Evolutionary conservation across 2,797 vertebrate species (phyloP).

Genomic region (Anableps anableps): DNA sequence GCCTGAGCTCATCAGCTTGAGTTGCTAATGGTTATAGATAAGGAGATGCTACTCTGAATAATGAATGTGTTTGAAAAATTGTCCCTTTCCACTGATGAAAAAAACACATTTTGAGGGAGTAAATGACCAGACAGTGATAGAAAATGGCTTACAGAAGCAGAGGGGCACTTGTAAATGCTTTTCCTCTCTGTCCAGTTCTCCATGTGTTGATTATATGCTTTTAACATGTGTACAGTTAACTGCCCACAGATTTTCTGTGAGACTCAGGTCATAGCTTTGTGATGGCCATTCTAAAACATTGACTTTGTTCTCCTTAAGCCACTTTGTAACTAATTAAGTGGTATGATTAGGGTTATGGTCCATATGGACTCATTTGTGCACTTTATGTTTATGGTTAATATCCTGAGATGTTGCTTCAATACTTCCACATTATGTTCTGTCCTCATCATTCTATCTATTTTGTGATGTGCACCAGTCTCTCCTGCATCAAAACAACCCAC

Average conservation of each 20-base stretch:
- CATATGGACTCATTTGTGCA: not conserved
- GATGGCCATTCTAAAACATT: not conserved
- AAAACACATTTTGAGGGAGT: slow-evolving; percentile 63
- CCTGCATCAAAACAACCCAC: not conserved
- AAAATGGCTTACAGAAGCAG: slow-evolving; percentile 47
- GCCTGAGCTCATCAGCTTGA: slow-evolving; percentile 50
- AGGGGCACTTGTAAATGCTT: slow-evolving; percentile 41
- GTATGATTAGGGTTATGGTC: not conserved
- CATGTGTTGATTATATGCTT: slow-evolving; percentile 13
- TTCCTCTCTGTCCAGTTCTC: slow-evolving; percentile 28
- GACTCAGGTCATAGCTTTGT: not conserved
- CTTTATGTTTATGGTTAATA: not conserved
- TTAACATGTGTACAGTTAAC: slow-evolving; percentile 13
- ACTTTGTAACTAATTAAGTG: not conserved
- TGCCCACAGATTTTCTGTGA: not conserved
- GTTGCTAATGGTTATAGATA: slow-evolving; percentile 63
- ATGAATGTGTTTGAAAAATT: slow-evolving; percentile 67
- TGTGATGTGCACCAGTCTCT: not conserved
- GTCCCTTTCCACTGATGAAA: slow-evolving; percentile 46
- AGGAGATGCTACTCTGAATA: slow-evolving; percentile 43
- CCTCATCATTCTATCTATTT: too few relatives aligned
- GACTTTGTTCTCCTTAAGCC: not conserved
- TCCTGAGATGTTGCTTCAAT: not conserved
- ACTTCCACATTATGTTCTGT: not conserved
- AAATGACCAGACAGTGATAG: slow-evolving; percentile 58